Evolutionary conservation across 2,797 vertebrate species (phyloP).

Genomic region (Meriones psammophilus): DNA sequence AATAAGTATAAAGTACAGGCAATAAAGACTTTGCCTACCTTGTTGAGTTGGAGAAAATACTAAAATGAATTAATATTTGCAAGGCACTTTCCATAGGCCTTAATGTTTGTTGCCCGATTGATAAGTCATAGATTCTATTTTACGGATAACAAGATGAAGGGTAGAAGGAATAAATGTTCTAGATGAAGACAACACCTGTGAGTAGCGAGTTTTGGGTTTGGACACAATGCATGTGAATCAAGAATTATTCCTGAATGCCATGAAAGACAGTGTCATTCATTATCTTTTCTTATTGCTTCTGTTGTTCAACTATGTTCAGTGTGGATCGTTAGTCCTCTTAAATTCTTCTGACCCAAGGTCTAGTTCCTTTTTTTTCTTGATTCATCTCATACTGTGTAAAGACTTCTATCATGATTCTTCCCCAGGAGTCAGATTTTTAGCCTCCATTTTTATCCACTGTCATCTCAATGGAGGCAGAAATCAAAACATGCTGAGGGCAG

Average conservation of each 20-base stretch:
- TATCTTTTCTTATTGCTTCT: not conserved
- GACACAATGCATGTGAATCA: not conserved
- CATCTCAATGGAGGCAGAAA: not conserved
- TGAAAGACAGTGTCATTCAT: not conserved
- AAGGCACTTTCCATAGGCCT: not conserved
- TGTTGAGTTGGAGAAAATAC: not conserved
- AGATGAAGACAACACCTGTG: not conserved
- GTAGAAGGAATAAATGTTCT: not conserved
- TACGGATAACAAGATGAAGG: not conserved
- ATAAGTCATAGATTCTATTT: not conserved
- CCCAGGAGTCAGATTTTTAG: not conserved
- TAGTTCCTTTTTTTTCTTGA: not conserved
- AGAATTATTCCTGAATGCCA: not conserved
- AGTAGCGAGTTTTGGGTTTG: not conserved
- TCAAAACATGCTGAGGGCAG: not conserved
- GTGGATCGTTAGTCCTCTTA: not conserved
- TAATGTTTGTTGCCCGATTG: not conserved
- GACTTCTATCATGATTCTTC: not conserved
- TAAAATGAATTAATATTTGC: not conserved
- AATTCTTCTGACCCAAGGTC: not conserved
- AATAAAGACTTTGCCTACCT: not conserved
- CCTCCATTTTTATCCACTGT: not conserved
- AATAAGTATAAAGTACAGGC: not conserved
- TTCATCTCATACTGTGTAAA: not conserved
- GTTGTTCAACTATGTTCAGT: not conserved